Base-by-base conservation (phyloP, 2,797 vertebrate genomes). In the Eleutherodactylus coqui region DNA sequence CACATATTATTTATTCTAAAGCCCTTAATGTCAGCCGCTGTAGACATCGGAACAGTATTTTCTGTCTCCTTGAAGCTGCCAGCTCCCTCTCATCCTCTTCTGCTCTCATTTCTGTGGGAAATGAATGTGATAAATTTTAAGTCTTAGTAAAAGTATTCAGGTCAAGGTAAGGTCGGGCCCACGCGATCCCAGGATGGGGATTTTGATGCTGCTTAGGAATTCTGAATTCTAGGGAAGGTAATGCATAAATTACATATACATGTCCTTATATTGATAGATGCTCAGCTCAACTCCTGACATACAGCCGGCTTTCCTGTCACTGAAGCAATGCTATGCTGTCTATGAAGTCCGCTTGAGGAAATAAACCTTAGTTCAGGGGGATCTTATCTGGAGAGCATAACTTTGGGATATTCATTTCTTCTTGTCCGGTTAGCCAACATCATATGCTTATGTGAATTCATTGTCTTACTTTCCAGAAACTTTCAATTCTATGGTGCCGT, bases 191-290 rank as follows among this genome's bases (percentile, higher is more conserved):
- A 75, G 51, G 51, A 78, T 41, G 72, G 80, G 85, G 72, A 86
- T 83, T 83, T 83, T 43, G 75, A 64, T 51, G 72, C 79, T 83
- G 73, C 62, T 86, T 83, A 77, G 62, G 49, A 86, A 83, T 86
- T 80, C 67, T 62, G 55, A 62, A 85, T 49, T 76, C 36, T 70
- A 27, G 53, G 29, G 58, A 47, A 85, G 27, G 49, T 72, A 58
- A 69, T 72, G 70, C 38, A 73, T 73, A 73, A 45, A 73, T 73
- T 73, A 45, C 41, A 73, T 36, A 29, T 11, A 53, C 34, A 29
- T 5, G 38, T 73, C 70, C 17, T 6, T 73, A 16, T 45, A 45
- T 70, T 45, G 70, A 73, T 45, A 73, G 70, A 73, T 73, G 70
- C 70, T 41, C 69, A 14, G 38, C 64, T 38, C 34, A 70, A 9